Base-by-base conservation (phyloP, 2,113 vertebrate genomes). In the Colinus virginianus region DNA sequence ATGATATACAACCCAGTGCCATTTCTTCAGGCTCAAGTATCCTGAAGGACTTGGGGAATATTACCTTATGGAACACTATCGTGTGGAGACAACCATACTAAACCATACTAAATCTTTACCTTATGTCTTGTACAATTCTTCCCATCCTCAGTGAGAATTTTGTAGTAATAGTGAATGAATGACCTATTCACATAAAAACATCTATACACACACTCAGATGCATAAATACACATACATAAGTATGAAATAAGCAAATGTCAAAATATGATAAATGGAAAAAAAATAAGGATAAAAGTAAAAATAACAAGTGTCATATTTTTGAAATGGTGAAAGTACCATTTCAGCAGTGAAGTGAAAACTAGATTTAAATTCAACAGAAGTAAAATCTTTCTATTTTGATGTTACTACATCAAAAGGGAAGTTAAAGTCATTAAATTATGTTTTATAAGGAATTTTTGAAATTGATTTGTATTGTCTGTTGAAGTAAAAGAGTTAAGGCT, bases 331-430 rank as follows among this genome's bases (percentile, higher is more conserved):
- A 36, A n/a, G 12, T 40, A 81, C 9, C 14, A 59, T 90, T 91
- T 63, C 10, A 2, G 3, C 49, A 85, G 17, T 17, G 46, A 80
- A 15, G 7, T 93, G 63, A 78, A 19, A 56, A 55, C 4, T 32
- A 9, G 9, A 67, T 88, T 78, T 88, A 94, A 89, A 75, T 83
- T 83, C 32, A 76, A 43, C 25, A 53, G 8, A 4, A 42, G 11
- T 53, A 38, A 61, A 90, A 78, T 64, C 6, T 6, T 75, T 80
- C 83, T 69, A 51, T 90, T 93, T 95, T 71, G 28, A 67, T 74
- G 70, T 46, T 77, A n/a, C 46, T 42, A 13, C 25, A 78, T 36
- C 15, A 84, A 67, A 87, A 91, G 86, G 2, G 13, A 86, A 78
- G 21, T 2, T 42, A 20, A 88, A 81, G 56, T 30, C 12, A 34